Evolutionary conservation across 1,140 invertebrate genomes (phyloP).

Genomic region (Hydropsyche tenuis): DNA sequence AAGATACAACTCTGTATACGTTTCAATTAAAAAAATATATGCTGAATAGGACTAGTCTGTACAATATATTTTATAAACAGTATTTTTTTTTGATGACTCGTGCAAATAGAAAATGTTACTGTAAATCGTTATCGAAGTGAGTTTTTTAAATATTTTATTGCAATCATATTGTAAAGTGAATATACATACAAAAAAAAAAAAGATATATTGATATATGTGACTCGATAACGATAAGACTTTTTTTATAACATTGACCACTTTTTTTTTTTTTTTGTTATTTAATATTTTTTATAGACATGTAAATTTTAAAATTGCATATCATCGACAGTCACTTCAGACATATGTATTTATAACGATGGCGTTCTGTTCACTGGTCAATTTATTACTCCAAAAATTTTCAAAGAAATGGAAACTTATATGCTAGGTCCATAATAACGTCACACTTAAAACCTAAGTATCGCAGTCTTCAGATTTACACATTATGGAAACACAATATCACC

Average conservation of each 20-base stretch:
- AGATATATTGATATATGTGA: not conserved
- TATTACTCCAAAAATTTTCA: slow-evolving; percentile 37
- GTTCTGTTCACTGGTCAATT: slow-evolving; percentile 45
- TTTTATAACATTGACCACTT: too few species aligned
- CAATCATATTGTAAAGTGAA: too few species aligned
- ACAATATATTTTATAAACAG: slow-evolving; percentile 34
- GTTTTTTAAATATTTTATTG: not conserved
- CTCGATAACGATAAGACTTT: not conserved
- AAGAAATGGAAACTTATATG: slow-evolving; percentile 19
- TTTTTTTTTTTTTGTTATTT: too few species aligned
- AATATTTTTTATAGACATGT: too few species aligned
- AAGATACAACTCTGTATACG: slow-evolving; percentile 41
- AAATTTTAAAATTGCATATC: too few species aligned
- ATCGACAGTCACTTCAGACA: not conserved
- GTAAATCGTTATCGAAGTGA: too few species aligned
- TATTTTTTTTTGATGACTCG: slow-evolving; percentile 1
- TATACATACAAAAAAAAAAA: not conserved
- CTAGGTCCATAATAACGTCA: too few species aligned
- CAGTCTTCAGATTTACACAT: slow-evolving; percentile 32
- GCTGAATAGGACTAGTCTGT: slow-evolving; percentile 49
- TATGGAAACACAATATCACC: slow-evolving; percentile 42
- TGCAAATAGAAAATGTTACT: too few species aligned
- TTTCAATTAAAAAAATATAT: slow-evolving; percentile 44
- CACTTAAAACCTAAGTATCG: slow-evolving; percentile 36
- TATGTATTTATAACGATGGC: not conserved